Base-by-base conservation (phyloP, 2,797 vertebrate species). In the Poecilia velifera region DNA sequence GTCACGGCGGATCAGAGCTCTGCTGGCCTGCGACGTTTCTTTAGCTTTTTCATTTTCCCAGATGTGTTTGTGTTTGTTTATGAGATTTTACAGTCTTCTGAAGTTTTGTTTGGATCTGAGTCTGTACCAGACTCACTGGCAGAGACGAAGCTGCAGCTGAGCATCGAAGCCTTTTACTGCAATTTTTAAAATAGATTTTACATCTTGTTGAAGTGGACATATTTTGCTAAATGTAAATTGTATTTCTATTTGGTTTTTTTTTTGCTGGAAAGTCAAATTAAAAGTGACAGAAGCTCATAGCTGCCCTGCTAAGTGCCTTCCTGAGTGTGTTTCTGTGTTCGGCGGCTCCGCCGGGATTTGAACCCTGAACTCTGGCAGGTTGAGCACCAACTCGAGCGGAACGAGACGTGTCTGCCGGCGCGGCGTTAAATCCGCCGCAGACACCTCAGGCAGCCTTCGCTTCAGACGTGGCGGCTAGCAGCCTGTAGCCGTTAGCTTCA, bases 301-400 rank as follows among this genome's bases (percentile, higher is more conserved):
- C 77, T 39, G 73, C 71, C 12, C 55, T 76, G 70, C 34, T 34
- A 88, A 88, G 90, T 89, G 85, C 70, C 76, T 86, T 28, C 62
- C 84, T 92, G 91, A 92, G 91, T 93, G 91, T 81, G 81, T 92
- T 93, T 82, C 79, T 78, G 86, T 93, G 92, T 93, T 73, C 4
- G 5, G 75, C 47, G 39, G 82, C 82, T 82, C 89, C 80, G 6
- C 12, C 3, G 92, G 92, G 91, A 89, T 39, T 34, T 85, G 89
- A 90, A 88, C 91, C 71, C 75, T 86, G 77, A 90, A 82, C 91
- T 74, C 74, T 74, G 72, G 72, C 76, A n/a, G 81, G 74, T 79
- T 82, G 81, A 49, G 46, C 84, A 79, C 51, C 78, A 88, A 91
- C 75, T 87, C 82, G 80, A 76, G 90, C 91, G 87, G 88, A 90